phyloP scores from a whole-genome alignment of 1,140 invertebrate species.

The Musca domestica region DNA sequence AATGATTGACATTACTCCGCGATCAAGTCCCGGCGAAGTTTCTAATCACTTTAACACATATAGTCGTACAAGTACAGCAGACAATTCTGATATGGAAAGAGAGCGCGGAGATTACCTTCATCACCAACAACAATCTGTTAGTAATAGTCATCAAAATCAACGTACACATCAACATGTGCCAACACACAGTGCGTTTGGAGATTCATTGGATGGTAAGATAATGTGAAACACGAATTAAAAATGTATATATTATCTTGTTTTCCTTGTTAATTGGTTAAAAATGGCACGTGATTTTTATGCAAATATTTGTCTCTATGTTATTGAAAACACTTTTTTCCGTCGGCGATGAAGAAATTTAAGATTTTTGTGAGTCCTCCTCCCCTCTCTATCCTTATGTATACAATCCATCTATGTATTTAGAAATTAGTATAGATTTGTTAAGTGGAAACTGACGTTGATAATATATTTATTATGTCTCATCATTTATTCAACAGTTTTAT shows the following conservation, averaged over 20 bases:
- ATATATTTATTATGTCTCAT: no score
- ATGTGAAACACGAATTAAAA: neutral
- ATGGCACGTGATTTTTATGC: no score
- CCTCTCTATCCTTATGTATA: no score
- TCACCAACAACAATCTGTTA: neutral
- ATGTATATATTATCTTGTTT: neutral
- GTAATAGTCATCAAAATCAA: conserved; percentile 31
- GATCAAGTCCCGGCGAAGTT: conserved; percentile 47
- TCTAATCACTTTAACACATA: conserved; percentile 32
- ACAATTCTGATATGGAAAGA: conserved; percentile 44
- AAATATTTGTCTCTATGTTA: no score
- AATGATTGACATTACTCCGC: conserved; percentile 64
- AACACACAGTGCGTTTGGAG: conserved; percentile 52
- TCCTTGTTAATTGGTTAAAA: neutral
- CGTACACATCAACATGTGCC: conserved; percentile 48
- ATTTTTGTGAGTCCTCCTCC: no score
- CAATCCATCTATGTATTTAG: no score
- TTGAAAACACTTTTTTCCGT: no score
- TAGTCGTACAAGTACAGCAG: conserved; percentile 36
- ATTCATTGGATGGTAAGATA: conserved; percentile 48
- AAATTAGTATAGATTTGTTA: no score
- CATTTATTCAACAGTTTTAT: no score
- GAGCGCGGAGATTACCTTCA: conserved; percentile 29
- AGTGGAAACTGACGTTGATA: no score
- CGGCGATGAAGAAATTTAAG: no score